These are phyloP conservation scores for Melanocharis versteri DNA, from an alignment of 2,113 vertebrate genomes.

Conservation along the genomic window DNA sequence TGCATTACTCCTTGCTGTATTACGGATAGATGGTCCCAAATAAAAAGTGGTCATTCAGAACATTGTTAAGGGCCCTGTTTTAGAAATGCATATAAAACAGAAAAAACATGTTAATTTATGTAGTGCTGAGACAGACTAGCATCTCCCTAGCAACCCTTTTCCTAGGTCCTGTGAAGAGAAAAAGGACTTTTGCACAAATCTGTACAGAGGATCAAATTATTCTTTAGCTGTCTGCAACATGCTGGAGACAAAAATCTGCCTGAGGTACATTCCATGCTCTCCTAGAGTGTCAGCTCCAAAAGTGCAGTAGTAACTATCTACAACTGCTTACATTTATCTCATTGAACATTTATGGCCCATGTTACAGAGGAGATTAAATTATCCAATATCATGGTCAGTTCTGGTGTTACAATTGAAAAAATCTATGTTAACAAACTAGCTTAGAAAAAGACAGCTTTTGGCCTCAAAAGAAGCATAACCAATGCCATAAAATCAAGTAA, in stretches of 20 bases:
- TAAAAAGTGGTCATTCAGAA: neutral
- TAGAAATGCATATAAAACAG: neutral
- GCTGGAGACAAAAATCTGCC: neutral
- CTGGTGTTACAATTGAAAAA: neutral
- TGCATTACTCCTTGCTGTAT: neutral
- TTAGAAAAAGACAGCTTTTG: neutral
- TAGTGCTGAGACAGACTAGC: neutral
- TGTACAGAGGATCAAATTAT: neutral
- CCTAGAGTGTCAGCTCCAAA: neutral
- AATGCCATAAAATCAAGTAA: neutral
- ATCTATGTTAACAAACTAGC: neutral
- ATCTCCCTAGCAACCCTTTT: neutral
- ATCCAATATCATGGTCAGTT: neutral
- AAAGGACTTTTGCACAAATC: neutral
- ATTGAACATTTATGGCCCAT: neutral
- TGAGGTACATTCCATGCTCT: neutral
- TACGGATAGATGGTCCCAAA: neutral
- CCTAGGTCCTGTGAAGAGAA: neutral
- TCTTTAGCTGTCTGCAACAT: neutral
- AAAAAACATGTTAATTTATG: neutral
- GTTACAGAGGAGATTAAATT: neutral
- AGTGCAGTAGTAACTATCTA: neutral
- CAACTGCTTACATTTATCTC: neutral
- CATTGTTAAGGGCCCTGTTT: neutral
- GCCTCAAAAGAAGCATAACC: neutral